Conservation (phyloP, 2,888 invertebrate genomes). For the Nomada goodeniana region DNA sequence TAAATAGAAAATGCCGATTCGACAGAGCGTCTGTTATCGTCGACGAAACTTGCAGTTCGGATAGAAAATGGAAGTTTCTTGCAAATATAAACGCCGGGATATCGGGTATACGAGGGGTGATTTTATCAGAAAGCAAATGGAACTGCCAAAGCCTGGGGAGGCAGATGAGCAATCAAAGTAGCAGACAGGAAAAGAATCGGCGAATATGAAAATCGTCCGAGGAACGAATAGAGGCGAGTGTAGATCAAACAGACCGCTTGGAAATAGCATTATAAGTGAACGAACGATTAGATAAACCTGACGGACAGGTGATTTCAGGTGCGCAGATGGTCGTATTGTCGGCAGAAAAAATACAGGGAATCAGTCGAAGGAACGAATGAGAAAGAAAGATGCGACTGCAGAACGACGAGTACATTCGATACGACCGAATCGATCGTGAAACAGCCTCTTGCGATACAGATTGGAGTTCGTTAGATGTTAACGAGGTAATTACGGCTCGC, state of each 20-base stretch:
- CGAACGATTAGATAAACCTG: conserved; percentile 38
- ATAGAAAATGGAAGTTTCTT: background rate
- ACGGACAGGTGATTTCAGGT: background rate
- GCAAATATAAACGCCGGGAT: conserved; percentile 1
- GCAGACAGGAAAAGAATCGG: background rate
- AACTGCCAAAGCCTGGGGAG: background rate
- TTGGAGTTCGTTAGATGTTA: conserved; percentile 64
- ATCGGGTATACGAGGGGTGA: background rate
- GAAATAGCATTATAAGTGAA: conserved; percentile 40
- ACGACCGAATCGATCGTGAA: conserved; percentile 51
- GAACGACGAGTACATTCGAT: background rate
- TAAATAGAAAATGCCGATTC: background rate
- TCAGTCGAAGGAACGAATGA: background rate
- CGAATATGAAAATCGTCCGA: conserved; percentile 16
- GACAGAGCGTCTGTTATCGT: background rate
- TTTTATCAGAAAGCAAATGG: conserved; percentile 24
- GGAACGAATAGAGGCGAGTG: conserved; percentile 33
- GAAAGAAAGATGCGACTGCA: background rate
- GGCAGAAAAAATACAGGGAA: background rate
- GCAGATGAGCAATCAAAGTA: conserved; percentile 8
- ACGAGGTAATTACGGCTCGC: conserved; percentile 63
- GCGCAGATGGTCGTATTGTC: conserved; percentile 39
- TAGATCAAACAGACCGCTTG: conserved; percentile 28
- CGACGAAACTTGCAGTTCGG: background rate
- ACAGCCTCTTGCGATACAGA: conserved; percentile 53